Evolutionary conservation across 1,140 invertebrate genomes (phyloP), one percentile per base, ranked within the genome.

Genomic region (Lordiphosa stackelbergi): DNA sequence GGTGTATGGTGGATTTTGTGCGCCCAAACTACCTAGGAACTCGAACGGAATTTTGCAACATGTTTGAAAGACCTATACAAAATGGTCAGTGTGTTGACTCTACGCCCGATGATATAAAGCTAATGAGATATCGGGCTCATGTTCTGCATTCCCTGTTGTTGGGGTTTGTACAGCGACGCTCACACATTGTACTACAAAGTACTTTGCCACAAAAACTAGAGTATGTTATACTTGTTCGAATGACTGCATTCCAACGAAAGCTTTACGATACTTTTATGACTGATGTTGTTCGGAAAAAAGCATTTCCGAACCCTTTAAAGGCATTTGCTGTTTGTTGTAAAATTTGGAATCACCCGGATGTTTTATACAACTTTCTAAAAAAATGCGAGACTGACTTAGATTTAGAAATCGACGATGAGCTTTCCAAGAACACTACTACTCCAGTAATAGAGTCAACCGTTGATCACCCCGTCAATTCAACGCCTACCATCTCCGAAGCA

Each of bases 331-430:
- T 99, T 48, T 99, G 98, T 88, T 98, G 97, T 85, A 99, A 99
- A 92, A 99, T 99, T 68, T 99, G 98, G 97, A 99, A 99, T 87
- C 98, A 99, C 90, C 98, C 98, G 0, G 98, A 99, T 89, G 94
- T 99, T 45, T 87, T 99, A 28, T 97, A 97, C 84, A 94, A 97
- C 86, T 95, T 97, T 85, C 86, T 98, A 41, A 93, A 93, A 78
- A 96, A 97, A 85, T 91, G 94, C 53, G 92, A 92, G 71, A 91
- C 96, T 70, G 97, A 98, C 90, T 91, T 98, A 66, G 97, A 98
- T 89, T 90, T 98, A 73, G 96, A 98, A 86, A 92, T 92, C 66
- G 93, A 93, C 58, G 90, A 92, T 48, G 88, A 90, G 38, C 53
- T 77, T 36, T 5, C 73, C 9, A 79, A 79, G 38, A 55, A 53